Evolutionary conservation across 92 coral and sea anemone genomes (phyloP).

Genomic region (Epizoanthus scotinus): DNA sequence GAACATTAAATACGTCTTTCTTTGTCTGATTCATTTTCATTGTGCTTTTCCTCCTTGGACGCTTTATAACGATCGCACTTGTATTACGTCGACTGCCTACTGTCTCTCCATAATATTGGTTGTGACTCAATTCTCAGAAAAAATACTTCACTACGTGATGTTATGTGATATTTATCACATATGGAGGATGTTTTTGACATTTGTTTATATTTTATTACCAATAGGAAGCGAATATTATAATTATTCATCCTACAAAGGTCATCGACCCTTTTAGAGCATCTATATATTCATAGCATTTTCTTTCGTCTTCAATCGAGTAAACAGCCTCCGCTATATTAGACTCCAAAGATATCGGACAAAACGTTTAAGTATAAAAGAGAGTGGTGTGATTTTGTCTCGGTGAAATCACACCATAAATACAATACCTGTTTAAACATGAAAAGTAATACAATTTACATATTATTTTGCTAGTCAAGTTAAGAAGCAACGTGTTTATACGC

Average conservation of each 20-base stretch:
- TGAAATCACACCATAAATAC: background rate
- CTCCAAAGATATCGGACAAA: too few relatives aligned
- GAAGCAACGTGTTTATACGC: background rate
- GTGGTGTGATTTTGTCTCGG: background rate
- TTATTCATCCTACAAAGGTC: slow-evolving; percentile 8
- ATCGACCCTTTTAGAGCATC: slow-evolving; percentile 8
- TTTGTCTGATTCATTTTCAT: slow-evolving; percentile 50
- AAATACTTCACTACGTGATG: background rate
- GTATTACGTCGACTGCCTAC: background rate
- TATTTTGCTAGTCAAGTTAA: background rate
- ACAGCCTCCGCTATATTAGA: too few relatives aligned
- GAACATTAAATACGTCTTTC: slow-evolving; percentile 72
- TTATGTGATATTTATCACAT: slow-evolving; percentile 25
- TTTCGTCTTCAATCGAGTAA: too few relatives aligned
- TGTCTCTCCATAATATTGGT: background rate
- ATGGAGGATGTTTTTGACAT: slow-evolving; percentile 14
- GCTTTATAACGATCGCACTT: background rate
- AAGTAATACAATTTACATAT: background rate
- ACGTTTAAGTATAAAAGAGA: background rate
- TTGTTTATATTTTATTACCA: slow-evolving; percentile 31
- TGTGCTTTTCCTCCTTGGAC: background rate
- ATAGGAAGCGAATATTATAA: slow-evolving; percentile 3
- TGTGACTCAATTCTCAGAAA: background rate
- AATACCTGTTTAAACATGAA: background rate
- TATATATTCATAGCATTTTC: slow-evolving; percentile 8